A percentile compares a stretch with the other conserved stretches of the same genome.
Conservation (phyloP, 2,888 invertebrate species). For the Amphimallon solstitiale region DNA sequence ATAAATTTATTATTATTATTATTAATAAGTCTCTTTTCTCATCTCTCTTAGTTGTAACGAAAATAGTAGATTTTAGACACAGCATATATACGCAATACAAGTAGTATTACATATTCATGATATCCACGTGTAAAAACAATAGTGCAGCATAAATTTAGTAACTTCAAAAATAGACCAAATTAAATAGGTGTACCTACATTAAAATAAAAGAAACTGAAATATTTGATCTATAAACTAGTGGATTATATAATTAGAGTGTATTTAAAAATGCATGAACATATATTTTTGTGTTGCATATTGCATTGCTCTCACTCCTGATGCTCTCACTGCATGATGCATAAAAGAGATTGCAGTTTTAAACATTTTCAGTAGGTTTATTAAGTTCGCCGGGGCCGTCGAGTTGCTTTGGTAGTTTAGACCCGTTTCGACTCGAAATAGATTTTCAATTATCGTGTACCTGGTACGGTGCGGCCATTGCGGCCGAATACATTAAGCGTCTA, state of each 20-base stretch:
- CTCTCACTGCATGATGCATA: not conserved
- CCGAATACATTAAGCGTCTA: constrained; percentile 41
- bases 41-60: too few species aligned
- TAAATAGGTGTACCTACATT: too few species aligned
- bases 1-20: too few species aligned
- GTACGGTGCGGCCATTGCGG: constrained; percentile 44
- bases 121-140: too few species aligned
- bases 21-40: too few species aligned
- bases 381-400: constrained; percentile 9
- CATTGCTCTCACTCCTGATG: not conserved
- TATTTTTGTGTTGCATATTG: constrained; percentile 7
- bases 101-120: too few species aligned
- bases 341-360: not conserved
- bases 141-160: too few species aligned
- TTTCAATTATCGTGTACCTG: constrained; percentile 48
- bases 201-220: too few species aligned
- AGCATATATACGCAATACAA: too few species aligned
- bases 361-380: constrained; percentile 9
- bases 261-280: constrained; percentile 33
- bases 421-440: constrained; percentile 45
- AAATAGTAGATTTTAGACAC: too few species aligned
- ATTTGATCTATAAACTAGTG: too few species aligned
- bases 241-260: not conserved
- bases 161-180: too few species aligned
- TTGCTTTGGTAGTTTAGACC: constrained; percentile 29